Evolutionary conservation across 2,888 invertebrate genomes (phyloP).

Genomic region (Plagodis dolabraria): DNA sequence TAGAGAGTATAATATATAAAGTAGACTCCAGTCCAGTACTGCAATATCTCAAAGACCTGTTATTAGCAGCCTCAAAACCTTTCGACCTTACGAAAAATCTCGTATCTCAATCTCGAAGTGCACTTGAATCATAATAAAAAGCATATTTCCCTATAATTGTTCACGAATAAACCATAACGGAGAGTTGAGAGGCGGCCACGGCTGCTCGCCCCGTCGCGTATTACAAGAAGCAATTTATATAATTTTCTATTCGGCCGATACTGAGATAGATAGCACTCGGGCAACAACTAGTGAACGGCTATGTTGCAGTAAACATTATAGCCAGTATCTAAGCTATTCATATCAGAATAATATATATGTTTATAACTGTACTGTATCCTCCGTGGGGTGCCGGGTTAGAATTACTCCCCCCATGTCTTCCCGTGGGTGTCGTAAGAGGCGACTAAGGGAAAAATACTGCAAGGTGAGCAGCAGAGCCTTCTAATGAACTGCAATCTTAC

Average conservation of each 20-base stretch:
- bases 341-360: too few species aligned
- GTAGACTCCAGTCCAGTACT: background rate
- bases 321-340: background rate
- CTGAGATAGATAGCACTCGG: conserved; percentile 52
- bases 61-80: conserved; percentile 24
- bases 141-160: conserved; percentile 60
- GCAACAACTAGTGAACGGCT: conserved; percentile 33
- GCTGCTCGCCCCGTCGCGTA: conserved; percentile 43
- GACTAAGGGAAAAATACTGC: too few species aligned
- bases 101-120: conserved; percentile 17
- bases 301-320: conserved; percentile 18
- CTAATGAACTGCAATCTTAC: too few species aligned
- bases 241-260: conserved; percentile 71
- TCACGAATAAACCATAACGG: conserved; percentile 56
- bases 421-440: too few species aligned
- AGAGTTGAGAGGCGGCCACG: conserved; percentile 37
- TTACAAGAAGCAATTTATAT: conserved; percentile 72
- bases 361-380: too few species aligned
- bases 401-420: too few species aligned
- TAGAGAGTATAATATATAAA: background rate
- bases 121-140: conserved; percentile 47
- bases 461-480: too few species aligned
- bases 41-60: conserved; percentile 16
- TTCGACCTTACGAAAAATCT: conserved; percentile 25
- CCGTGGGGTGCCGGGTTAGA: too few species aligned